These are phyloP conservation scores for Ailuropoda melanoleuca DNA, from an alignment of 2,113 vertebrate species.

Conservation along the genomic window DNA sequence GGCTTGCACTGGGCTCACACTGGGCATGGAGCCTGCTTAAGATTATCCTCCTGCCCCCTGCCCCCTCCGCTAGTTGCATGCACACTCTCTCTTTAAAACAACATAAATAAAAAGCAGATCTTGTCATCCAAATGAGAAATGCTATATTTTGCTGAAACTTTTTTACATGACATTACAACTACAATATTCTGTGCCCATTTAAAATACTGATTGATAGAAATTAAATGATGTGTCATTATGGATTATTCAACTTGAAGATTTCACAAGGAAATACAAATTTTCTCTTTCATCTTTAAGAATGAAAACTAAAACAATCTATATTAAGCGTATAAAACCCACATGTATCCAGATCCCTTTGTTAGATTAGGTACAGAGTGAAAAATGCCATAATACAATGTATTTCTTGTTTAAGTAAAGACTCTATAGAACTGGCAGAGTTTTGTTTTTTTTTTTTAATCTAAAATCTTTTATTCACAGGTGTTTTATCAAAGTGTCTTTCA, in stretches of 20 bases:
- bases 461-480: conserved; percentile 28
- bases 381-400: neutral
- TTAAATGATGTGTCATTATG: neutral
- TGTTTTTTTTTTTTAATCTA: neutral
- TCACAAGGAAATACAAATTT: neutral
- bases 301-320: neutral
- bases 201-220: neutral
- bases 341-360: neutral
- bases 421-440: neutral
- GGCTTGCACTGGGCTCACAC: neutral
- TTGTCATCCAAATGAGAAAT: neutral
- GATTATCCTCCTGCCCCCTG: neutral
- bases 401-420: conserved; percentile 40
- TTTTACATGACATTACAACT: neutral
- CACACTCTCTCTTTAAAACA: neutral
- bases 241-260: neutral
- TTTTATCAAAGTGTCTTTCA: conserved; percentile 38
- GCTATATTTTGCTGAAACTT: neutral
- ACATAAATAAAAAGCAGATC: neutral
- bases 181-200: neutral
- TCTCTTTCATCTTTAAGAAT: neutral
- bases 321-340: neutral
- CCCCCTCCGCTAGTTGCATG: neutral
- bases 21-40: neutral
- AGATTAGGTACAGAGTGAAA: conserved; percentile 15